A percentile compares a stretch with the other conserved stretches of the same genome.
Conservation (phyloP, 2,888 invertebrate species). For the Eupelmus urozonus region DNA sequence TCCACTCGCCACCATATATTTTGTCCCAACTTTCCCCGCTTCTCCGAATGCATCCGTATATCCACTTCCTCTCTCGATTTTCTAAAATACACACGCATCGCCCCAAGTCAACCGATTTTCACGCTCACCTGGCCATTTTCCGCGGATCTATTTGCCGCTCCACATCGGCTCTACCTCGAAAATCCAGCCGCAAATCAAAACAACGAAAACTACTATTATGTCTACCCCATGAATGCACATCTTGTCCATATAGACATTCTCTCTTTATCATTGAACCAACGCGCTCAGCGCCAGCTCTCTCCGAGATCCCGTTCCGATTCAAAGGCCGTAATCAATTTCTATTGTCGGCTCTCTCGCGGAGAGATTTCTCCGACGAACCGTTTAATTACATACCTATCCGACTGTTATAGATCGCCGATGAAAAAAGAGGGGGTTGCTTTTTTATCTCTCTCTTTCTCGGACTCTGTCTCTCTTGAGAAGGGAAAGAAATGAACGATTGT, state of each 20-base stretch:
- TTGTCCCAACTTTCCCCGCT: no score
- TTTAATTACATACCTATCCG: not conserved
- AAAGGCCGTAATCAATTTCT: constrained; percentile 41
- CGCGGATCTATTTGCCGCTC: no score
- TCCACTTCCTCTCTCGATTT: no score
- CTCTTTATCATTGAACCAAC: not conserved
- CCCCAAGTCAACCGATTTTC: no score
- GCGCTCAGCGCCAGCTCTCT: not conserved
- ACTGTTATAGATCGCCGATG: not conserved
- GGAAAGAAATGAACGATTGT: not conserved
- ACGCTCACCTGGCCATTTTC: no score
- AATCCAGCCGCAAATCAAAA: no score
- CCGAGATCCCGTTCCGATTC: constrained; percentile 19
- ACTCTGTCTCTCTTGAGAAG: not conserved
- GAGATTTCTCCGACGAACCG: constrained; percentile 19
- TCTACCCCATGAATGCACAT: no score
- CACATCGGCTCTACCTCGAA: no score
- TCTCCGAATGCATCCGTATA: no score
- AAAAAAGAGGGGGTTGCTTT: not conserved
- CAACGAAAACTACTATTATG: no score
- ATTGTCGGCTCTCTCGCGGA: constrained; percentile 12
- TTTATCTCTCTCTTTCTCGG: not conserved
- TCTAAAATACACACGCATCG: no score
- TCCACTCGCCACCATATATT: no score
- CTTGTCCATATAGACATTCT: not conserved